Evolutionary conservation across 2,113 vertebrate species (phyloP).

Genomic region (Benitochromis conjunctus): DNA sequence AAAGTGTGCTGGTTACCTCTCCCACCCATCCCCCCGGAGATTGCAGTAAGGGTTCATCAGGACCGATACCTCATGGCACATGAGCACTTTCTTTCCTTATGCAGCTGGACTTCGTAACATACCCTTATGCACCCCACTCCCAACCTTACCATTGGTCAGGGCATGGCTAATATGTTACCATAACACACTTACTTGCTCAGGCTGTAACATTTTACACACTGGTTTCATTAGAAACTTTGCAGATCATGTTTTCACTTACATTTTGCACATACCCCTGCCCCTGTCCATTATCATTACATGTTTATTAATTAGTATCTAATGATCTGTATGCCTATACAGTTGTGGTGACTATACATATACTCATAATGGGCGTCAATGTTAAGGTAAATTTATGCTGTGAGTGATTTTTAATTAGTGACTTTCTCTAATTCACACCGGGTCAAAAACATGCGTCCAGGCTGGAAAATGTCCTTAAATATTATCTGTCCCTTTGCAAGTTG

Average conservation of each 20-base stretch:
- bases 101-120: neutral
- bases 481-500: neutral
- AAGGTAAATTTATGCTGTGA: no score
- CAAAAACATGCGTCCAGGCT: neutral
- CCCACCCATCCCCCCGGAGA: neutral
- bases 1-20: neutral
- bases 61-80: neutral
- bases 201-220: neutral
- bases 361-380: no score
- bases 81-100: neutral
- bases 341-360: no score
- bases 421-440: no score
- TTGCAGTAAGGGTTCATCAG: neutral
- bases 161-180: neutral
- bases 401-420: no score
- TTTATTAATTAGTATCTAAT: no score
- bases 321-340: no score
- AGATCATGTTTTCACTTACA: neutral
- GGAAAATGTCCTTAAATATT: fast-evolving
- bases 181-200: neutral
- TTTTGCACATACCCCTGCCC: neutral
- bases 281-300: no score
- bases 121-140: neutral
- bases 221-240: neutral
- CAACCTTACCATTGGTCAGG: fast-evolving